phyloP scores from a whole-genome alignment of 2,888 invertebrate genomes.

The Capitulum mitella region DNA sequence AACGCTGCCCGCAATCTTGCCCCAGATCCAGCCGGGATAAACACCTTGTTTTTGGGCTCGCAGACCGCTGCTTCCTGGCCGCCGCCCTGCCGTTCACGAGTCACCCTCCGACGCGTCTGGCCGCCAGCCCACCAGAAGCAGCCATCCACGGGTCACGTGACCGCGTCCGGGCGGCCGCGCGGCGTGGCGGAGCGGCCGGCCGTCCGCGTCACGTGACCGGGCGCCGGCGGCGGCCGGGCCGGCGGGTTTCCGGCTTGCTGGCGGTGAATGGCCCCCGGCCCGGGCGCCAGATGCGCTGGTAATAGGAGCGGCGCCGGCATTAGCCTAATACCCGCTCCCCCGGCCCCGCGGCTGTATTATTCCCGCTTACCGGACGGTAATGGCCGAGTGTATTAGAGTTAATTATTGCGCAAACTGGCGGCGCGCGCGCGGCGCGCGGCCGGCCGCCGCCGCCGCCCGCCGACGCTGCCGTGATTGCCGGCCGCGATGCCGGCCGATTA shows the following conservation, averaged over 20 bases:
- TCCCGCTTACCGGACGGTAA: conserved; percentile 16
- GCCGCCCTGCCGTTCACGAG: neutral
- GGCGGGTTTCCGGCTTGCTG: conserved; percentile 21
- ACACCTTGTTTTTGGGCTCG: too few species aligned
- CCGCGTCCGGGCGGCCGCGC: neutral
- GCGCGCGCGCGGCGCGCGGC: neutral
- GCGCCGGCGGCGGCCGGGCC: too few species aligned
- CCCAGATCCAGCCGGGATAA: too few species aligned
- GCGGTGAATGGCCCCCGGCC: neutral
- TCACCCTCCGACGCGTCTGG: too few species aligned
- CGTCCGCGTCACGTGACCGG: neutral
- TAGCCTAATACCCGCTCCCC: conserved; percentile 26
- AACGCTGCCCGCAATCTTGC: too few species aligned
- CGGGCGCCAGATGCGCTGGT: neutral
- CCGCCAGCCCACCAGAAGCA: neutral
- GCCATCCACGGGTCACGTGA: neutral
- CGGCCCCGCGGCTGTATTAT: neutral
- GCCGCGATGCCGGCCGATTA: neutral
- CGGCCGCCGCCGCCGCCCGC: neutral
- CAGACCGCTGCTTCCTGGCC: too few species aligned
- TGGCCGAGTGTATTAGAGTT: conserved; percentile 15
- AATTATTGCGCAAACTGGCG: conserved; percentile 24
- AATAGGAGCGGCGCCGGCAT: neutral
- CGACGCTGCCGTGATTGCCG: neutral
- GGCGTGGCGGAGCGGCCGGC: neutral